Conservation (phyloP, 2,888 invertebrate genomes). For the Epirrhoe tristata region DNA sequence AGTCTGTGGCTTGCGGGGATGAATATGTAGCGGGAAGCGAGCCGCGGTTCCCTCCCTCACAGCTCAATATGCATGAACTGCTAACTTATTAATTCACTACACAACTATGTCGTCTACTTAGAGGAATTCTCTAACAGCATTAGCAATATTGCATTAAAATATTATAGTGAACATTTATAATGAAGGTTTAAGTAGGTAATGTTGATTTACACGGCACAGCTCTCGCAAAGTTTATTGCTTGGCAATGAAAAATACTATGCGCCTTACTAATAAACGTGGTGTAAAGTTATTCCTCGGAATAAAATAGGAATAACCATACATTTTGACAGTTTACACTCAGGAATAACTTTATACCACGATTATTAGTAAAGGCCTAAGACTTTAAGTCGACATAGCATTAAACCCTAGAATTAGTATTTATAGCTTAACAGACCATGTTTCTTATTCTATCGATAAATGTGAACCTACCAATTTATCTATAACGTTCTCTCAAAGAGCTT, state of each 20-base stretch:
- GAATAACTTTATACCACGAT: too few relatives aligned
- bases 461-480: background rate
- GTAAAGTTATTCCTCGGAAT: too few relatives aligned
- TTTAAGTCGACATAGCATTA: too few relatives aligned
- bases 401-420: too few relatives aligned
- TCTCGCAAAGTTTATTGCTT: background rate
- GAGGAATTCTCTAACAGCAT: conserved; percentile 15
- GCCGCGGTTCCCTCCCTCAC: conserved; percentile 58
- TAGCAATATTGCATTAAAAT: conserved; percentile 8
- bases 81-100: conserved; percentile 70
- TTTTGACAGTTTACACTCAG: too few relatives aligned
- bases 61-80: conserved; percentile 72
- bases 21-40: conserved; percentile 67
- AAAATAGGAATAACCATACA: too few relatives aligned
- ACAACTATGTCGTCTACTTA: conserved; percentile 38
- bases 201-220: too few relatives aligned
- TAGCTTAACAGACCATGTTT: background rate
- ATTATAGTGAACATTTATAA: background rate
- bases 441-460: background rate
- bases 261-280: too few relatives aligned
- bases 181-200: background rate
- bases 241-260: too few relatives aligned
- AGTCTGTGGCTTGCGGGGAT: conserved; percentile 47
- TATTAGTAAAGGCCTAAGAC: too few relatives aligned
- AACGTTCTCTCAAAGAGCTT: too few relatives aligned